These are phyloP conservation scores for Melospiza georgiana DNA, from an alignment of 2,113 vertebrate genomes.

Conservation along the genomic window DNA sequence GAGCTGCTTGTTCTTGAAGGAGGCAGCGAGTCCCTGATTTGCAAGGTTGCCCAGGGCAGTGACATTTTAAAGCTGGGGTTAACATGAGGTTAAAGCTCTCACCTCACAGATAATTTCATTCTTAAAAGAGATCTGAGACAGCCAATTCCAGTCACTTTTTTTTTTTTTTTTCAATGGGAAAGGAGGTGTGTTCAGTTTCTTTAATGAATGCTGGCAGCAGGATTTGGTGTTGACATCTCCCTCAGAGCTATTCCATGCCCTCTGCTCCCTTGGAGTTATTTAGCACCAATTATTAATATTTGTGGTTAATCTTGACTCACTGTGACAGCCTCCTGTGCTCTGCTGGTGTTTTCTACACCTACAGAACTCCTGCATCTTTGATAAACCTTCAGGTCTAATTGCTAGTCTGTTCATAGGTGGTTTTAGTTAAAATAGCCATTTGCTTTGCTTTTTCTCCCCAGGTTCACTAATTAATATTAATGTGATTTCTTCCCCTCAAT, in stretches of 20 bases:
- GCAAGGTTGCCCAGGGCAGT: slow-evolving; percentile 51
- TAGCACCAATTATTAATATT: background rate
- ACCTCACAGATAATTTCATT: slow-evolving; percentile 46
- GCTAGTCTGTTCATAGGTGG: background rate
- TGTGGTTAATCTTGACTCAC: background rate
- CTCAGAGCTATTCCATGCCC: background rate
- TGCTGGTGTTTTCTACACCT: background rate
- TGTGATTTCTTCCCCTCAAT: accelerated
- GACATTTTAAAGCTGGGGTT: slow-evolving; percentile 21
- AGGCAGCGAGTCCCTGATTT: slow-evolving; percentile 42
- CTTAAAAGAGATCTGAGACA: background rate
- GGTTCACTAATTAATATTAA: background rate
- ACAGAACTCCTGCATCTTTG: background rate
- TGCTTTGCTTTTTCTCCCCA: background rate
- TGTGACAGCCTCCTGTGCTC: background rate
- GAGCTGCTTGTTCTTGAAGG: slow-evolving; percentile 37
- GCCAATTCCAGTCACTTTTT: slow-evolving; percentile 13
- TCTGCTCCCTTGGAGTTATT: background rate
- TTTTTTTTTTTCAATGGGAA: background rate
- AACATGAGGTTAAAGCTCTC: slow-evolving; percentile 55
- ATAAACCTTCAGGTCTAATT: background rate
- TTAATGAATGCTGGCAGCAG: background rate
- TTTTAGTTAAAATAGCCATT: background rate
- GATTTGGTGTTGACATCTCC: background rate
- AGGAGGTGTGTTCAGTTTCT: background rate